Conservation (phyloP, 2,113 vertebrate species). For the Crotophaga sulcirostris region DNA sequence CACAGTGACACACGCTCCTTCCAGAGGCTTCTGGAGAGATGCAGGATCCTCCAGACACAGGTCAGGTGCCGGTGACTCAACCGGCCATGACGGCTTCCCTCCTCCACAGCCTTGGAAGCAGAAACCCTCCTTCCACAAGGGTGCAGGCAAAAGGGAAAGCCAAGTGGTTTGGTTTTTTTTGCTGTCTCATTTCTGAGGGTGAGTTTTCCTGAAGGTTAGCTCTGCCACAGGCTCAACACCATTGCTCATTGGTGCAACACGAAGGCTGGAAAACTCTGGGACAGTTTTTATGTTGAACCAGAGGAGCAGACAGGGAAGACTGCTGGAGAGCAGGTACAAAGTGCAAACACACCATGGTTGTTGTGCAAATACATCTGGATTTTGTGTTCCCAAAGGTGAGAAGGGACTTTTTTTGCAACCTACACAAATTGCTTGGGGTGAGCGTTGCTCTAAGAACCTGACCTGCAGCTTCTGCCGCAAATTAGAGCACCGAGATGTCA, state of each 20-base stretch:
- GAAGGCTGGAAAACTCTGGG: neutral
- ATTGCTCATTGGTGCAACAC: fast-evolving
- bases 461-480: neutral
- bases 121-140: neutral
- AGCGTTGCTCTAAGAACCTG: neutral
- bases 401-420: neutral
- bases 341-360: fast-evolving
- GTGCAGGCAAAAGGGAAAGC: neutral
- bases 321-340: neutral
- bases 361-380: neutral
- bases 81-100: neutral
- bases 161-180: neutral
- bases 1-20: fast-evolving
- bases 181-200: neutral
- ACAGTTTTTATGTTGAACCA: neutral
- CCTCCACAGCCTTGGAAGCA: neutral
- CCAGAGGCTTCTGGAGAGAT: conserved; percentile 24
- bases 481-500: neutral
- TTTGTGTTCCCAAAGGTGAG: neutral
- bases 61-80: conserved; percentile 50
- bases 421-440: neutral
- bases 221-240: neutral
- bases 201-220: neutral
- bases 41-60: fast-evolving
- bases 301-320: neutral